Percentiles rank a stretch among this genome's conserved stretches.
Conservation (phyloP, 2,113 vertebrate genomes). For the Thunnus thynnus region DNA sequence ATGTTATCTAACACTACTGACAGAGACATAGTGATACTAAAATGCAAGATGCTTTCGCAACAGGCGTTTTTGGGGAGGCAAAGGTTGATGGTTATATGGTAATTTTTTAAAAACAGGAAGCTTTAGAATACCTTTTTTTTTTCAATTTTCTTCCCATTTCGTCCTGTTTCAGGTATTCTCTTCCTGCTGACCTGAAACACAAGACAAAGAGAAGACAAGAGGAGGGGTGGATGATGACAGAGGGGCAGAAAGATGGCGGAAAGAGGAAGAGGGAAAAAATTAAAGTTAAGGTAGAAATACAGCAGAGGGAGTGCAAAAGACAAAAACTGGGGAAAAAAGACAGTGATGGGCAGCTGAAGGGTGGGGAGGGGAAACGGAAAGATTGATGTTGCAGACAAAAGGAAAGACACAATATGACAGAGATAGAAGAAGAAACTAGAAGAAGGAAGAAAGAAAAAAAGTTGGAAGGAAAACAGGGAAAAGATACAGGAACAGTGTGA, state of each 20-base stretch:
- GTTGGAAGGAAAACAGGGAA: neutral
- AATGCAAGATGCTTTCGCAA: no score
- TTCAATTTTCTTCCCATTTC: no score
- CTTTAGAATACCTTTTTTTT: no score
- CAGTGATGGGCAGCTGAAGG: neutral
- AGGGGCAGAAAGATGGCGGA: neutral
- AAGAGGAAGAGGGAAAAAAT: neutral
- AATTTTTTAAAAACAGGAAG: no score
- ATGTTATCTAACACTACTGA: no score
- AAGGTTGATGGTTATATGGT: no score
- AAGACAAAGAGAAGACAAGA: neutral
- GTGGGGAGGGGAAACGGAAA: conserved; percentile 18
- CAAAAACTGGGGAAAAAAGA: neutral
- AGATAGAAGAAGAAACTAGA: neutral
- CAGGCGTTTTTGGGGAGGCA: no score
- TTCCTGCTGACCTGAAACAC: neutral
- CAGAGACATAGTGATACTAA: no score
- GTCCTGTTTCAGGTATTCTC: neutral
- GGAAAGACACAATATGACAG: conserved; percentile 6
- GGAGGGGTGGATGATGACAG: neutral
- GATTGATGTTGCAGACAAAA: conserved; percentile 1
- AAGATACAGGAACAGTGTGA: neutral
- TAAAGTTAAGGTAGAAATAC: conserved; percentile 1
- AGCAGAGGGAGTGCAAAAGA: neutral
- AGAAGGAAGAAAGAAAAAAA: conserved; percentile 17